Evolutionary conservation across 2,888 invertebrate species (phyloP), one percentile per base, ranked within the genome.

Genomic region (Philopedon plagiatum): DNA sequence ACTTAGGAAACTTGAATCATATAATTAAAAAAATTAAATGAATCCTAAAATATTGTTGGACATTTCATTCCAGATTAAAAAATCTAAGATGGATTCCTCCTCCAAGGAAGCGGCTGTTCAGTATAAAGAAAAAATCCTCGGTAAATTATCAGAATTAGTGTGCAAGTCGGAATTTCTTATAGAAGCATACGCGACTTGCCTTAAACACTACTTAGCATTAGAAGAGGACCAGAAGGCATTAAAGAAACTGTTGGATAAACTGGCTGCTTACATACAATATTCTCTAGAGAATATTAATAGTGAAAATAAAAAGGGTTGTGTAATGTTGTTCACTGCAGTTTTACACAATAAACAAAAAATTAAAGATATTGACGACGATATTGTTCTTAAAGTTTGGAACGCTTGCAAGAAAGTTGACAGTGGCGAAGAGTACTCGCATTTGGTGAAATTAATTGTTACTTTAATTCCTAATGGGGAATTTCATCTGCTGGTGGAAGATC

Each of bases 401-500:
- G 65, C 69, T n/a, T 77, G 76, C 26, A 78, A 78, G 74, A 57
- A 34, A 29, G 57, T 64, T 9, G 67, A 62, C 8, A 72, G 76
- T 29, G 64, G 26, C 7, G 80, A 83, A 5, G 80, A 84, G 26
- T 82, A 79, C 76, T 78, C 81, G 0, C 82, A 81, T 71, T 70
- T 85, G 37, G 72, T 83, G 9, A 75, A 77, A 9, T 73, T 83
- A 51, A 80, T 84, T 46, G 78, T 82, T 37, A 80, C 81, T 63
- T 78, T 80, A 56, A 80, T 84, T 32, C 76, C 82, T 4, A 80
- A 80, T 65, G 82, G 84, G 23, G 69, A 82, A 34, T 85, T 84
- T 75, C 32, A 69, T 21, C 61, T 60, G 9, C 75, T 84, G 56
- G 75, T 78, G 7, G 54, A 74, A 8, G 82, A 84, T 76, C 76